Evolutionary conservation across 2,888 invertebrate species (phyloP), one percentile per base, ranked within the genome.

Genomic region (Apoderus coryli): DNA sequence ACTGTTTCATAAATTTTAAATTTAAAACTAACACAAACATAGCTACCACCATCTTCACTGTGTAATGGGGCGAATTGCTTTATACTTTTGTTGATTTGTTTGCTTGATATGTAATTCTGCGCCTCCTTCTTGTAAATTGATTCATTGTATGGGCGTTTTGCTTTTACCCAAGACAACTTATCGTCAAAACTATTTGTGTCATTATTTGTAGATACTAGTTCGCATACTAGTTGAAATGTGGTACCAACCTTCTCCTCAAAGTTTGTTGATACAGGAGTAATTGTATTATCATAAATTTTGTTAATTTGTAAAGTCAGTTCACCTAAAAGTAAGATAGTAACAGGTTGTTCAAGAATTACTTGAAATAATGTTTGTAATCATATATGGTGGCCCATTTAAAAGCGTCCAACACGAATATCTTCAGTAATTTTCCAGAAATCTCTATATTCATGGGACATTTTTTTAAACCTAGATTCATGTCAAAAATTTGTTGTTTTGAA

Each of bases 11-110:
- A 44, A 26, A 53, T 38, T 29, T 44, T 48, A 40, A 53, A 54
- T 31, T 56, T 56, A 6, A 49, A 37, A 36, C 54, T 56, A 29
- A 53, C 44, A 36, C 58, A 58, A 24, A 50, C 44, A 34, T 58
- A 56, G 13, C 44, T 44, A 14, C 58, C 57, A 14, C 41, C 42
- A 37, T 58, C 56, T 16, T 49, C 46, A 4, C 37, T 24, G 30
- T 42, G 44, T 28, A 57, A 39, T 5, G 54, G 51, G 11, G 42
- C 35, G 36, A 58, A 57, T 19, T 40, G 43, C 26, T 49, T 53
- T 27, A 46, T 46, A 2, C 53, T 49, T 32, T 48, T 50, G 34
- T 56, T 54, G 16, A 50, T 45, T 23, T 46, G 47, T 13, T 36
- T 37, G 10, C 30, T 30, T n/a, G 6, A 4, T 6, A 16, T 12